A percentile compares a stretch with the other conserved stretches of the same genome.
phyloP scores from a whole-genome alignment of 2,888 invertebrate genomes.

The Aleiodes alternator region DNA sequence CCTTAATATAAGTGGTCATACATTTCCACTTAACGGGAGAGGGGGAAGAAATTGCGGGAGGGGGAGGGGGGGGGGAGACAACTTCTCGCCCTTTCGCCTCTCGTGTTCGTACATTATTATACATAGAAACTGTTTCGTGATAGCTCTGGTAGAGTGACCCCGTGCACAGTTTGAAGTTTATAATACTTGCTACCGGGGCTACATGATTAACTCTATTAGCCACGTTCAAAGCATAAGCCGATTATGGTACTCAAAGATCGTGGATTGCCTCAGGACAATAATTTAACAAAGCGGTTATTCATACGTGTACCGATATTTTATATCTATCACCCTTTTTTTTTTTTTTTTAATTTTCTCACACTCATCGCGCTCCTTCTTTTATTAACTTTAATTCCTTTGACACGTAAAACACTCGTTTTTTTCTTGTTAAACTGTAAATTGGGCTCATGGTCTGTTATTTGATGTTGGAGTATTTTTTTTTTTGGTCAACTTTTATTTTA shows the following conservation, averaged over 20 bases:
- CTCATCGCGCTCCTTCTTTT: neutral
- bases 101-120: neutral
- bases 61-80: neutral
- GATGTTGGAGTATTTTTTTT: neutral
- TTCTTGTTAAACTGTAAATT: constrained; percentile 28
- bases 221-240: constrained; percentile 18
- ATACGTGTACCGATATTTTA: neutral
- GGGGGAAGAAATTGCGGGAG: no score
- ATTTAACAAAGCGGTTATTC: constrained; percentile 16
- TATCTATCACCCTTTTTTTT: neutral
- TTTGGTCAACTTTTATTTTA: neutral
- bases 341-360: neutral
- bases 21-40: no score
- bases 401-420: constrained; percentile 30
- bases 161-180: constrained; percentile 5
- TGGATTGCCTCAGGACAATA: constrained; percentile 17
- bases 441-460: constrained; percentile 24
- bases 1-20: no score
- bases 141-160: constrained; percentile 23
- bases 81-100: neutral
- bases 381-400: constrained; percentile 17
- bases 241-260: constrained; percentile 25
- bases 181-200: constrained; percentile 28
- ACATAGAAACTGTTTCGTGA: constrained; percentile 23
- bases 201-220: constrained; percentile 34